Conservation (phyloP, 2,888 invertebrate species). For the Cistogaster globosa region DNA sequence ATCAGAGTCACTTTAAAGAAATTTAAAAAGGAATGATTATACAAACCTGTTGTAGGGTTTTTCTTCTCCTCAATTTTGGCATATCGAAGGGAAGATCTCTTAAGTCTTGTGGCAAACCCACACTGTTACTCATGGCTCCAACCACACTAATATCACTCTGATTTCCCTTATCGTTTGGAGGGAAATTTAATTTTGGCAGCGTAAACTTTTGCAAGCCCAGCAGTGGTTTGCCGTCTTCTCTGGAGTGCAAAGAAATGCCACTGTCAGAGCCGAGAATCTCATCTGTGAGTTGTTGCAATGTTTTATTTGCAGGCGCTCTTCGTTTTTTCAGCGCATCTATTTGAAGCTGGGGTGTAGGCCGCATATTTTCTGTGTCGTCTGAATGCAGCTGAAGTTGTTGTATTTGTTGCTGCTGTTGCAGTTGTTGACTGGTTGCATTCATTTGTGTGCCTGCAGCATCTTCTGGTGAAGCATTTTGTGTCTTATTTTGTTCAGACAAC, state of each 20-base stretch:
- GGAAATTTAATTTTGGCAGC: constrained; percentile 84
- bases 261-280: constrained; percentile 94
- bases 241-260: constrained; percentile 93
- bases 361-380: constrained; percentile 56
- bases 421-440: constrained; percentile 62
- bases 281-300: constrained; percentile 84
- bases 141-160: constrained; percentile 77
- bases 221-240: constrained; percentile 88
- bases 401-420: constrained; percentile 79
- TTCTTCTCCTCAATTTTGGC: constrained; percentile 91
- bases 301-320: constrained; percentile 90
- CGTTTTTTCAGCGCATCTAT: constrained; percentile 77
- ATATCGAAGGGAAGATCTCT: constrained; percentile 94
- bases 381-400: constrained; percentile 80
- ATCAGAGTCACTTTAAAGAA: neutral
- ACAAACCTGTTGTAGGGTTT: constrained; percentile 86
- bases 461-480: constrained; percentile 88
- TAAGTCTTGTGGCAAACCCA: constrained; percentile 87
- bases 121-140: constrained; percentile 75
- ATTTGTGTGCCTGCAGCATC: constrained; percentile 61
- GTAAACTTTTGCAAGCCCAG: constrained; percentile 85
- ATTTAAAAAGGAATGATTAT: too few species aligned
- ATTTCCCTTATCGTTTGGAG: constrained; percentile 82
- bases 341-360: constrained; percentile 67
- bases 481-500: constrained; percentile 89